A percentile compares a stretch with the other conserved stretches of the same genome.
Conservation (phyloP, 2,888 invertebrate species). For the Platerodrilus igneus region DNA sequence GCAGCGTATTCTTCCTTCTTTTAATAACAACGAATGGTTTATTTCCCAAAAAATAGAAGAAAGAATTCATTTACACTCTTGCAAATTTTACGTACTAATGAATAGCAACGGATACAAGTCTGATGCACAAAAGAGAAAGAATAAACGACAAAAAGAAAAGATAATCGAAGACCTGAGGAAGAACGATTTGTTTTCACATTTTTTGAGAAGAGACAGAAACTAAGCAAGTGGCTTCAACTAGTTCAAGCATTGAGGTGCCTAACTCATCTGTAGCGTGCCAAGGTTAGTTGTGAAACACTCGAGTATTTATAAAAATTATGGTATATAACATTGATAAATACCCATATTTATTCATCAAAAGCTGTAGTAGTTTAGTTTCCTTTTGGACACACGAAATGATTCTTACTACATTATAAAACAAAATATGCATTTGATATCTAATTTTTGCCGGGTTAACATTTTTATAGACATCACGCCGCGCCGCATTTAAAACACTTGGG, state of each 20-base stretch:
- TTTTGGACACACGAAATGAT: no score
- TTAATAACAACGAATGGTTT: no score
- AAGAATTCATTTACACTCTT: no score
- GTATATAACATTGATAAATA: not conserved
- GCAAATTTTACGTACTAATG: no score
- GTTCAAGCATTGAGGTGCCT: slow-evolving; percentile 1
- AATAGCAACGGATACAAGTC: slow-evolving; percentile 1
- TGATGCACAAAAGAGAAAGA: not conserved
- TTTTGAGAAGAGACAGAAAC: slow-evolving; percentile 1
- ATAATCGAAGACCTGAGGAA: not conserved
- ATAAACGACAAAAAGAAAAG: slow-evolving; percentile 2
- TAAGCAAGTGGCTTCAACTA: slow-evolving; percentile 2
- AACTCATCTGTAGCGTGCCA: not conserved
- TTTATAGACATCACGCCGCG: no score
- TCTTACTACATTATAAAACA: not conserved
- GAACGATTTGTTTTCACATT: slow-evolving; percentile 1
- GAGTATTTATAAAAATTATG: not conserved
- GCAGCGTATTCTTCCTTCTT: no score
- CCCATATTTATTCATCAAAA: no score
- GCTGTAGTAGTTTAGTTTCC: no score
- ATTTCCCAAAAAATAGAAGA: no score
- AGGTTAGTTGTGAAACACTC: not conserved
- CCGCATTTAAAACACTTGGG: no score
- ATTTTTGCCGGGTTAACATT: not conserved
- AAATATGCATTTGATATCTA: not conserved